Evolutionary conservation across 2,888 invertebrate genomes (phyloP).

Genomic region (Hemicrepidius hirtus): DNA sequence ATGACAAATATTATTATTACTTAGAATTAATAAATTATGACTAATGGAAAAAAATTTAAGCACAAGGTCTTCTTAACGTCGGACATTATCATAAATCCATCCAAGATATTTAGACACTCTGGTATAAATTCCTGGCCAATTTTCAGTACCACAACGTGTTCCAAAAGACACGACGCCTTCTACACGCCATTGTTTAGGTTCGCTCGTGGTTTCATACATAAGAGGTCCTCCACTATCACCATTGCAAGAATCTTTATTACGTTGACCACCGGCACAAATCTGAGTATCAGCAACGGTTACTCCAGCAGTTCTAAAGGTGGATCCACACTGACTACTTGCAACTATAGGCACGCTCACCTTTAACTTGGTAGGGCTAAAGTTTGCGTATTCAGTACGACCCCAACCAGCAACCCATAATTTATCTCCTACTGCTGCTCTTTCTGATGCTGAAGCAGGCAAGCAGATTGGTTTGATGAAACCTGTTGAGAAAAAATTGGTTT

Average conservation of each 20-base stretch:
- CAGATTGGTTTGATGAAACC: constrained; percentile 53
- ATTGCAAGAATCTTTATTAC: constrained; percentile 80
- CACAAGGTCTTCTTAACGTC: constrained; percentile 11
- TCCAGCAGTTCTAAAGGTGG: constrained; percentile 72
- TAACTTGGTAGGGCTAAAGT: constrained; percentile 54
- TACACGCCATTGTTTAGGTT: constrained; percentile 69
- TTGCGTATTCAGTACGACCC: constrained; percentile 64
- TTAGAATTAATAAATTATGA: constrained; percentile 1
- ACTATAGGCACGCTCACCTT: constrained; percentile 73
- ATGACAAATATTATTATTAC: too few relatives aligned
- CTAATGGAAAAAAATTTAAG: too few relatives aligned
- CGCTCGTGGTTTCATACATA: constrained; percentile 74
- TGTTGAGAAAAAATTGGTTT: constrained; percentile 32
- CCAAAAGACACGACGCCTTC: constrained; percentile 77
- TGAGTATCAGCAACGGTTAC: constrained; percentile 73
- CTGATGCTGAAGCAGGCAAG: constrained; percentile 45
- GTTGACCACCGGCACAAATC: constrained; percentile 81
- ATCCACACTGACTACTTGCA: constrained; percentile 72
- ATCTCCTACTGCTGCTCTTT: constrained; percentile 57
- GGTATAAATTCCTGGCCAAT: constrained; percentile 80
- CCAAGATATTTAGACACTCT: constrained; percentile 75
- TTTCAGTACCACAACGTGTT: constrained; percentile 71
- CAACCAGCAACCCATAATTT: constrained; percentile 69
- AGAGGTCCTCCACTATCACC: constrained; percentile 76
- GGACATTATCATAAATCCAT: constrained; percentile 74